Evolutionary conservation across 1,140 invertebrate species (phyloP), one percentile per base, ranked within the genome.

Genomic region (Drosophila nasuta): DNA sequence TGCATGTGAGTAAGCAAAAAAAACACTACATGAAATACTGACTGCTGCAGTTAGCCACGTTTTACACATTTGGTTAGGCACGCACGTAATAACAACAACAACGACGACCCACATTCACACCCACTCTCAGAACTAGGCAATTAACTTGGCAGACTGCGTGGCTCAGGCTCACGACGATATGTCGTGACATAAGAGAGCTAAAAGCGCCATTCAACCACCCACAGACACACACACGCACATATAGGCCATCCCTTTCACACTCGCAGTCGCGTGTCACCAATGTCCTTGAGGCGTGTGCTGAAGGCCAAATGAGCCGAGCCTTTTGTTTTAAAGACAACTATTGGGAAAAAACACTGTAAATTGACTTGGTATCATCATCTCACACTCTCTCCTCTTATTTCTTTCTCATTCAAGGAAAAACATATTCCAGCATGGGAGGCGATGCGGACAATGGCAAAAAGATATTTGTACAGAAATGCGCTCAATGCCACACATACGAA

Each of bases 391-490:
- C 48, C 41, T 62, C 10, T 10, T 5, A 3, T 46, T 46, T 5
- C 3, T 46, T 46, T 25, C 15, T 38, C 30, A 48, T 59, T 54
- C 30, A 58, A 75, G 72, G 3, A 13, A 11, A 35, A 10, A n/a
- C 20, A 46, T 60, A 20, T 41, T 56, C 8, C 25, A 81, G 33
- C 0, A 88, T 88, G 83, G 70, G 72, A 77, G 95, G 48, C 5
- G 77, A 98, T 94, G 94, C 94, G 70, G 96, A 97, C 67, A 98
- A 98, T 88, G 98, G 98, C 71, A 98, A 98, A 93, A 97, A 97
- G 94, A 91, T 98, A 30, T 99, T 99, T 91, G 94, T 97, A 43
- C 95, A 97, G 92, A 95, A 95, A 82, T 99, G 98, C 93, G 93
- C 96, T 5, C 97, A 98, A 92, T 99, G 98, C 91, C 98, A 99